Evolutionary conservation across 2,888 invertebrate genomes (phyloP), one percentile per base, ranked within the genome.

Genomic region (Eurytoma adleriae): DNA sequence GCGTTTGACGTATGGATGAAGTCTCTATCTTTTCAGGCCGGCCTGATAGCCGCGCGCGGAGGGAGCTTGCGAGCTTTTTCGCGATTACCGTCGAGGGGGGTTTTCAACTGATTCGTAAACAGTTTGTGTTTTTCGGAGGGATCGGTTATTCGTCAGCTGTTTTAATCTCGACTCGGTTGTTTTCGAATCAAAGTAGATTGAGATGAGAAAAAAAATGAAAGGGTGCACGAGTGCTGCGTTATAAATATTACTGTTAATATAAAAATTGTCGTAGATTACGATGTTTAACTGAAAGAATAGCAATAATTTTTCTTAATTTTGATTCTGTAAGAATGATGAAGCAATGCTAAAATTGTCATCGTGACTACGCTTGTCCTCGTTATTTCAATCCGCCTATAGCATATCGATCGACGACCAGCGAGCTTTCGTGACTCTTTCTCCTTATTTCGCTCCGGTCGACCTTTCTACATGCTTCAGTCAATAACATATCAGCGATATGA

Each of bases 391-490:
- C 69, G 71, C 62, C 59, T 74, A 64, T 64, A 77, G 64, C 62
- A 62, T 64, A 74, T 81, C 52, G 68, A 77, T 77, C 54, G 59
- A 4, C 52, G 54, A 52, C 52, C 64, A 40, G 4, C 64, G 40
- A 48, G 40, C 30, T 77, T 77, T 73, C 77, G 69, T 80, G 64
- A 78, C 73, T 72, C 24, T 20, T 78, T 78, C 69, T 69, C 70
- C 71, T 80, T 62, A 78, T 54, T 66, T 77, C 50, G 16, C 40
- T 72, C 10, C 18, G 14, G 67, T 13, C 56, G 64, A 54, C 40
- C 66, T 74, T 81, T 66, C 66, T 64, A 30, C 73, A 71, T 54
- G 52, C 52, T 67, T 68, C 77, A 77, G 64, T 69, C 70, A 70
- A 77, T 77, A 77, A 16, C 48, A 56, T 77, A 70, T 59, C 57